Evolutionary conservation across 2,888 invertebrate species (phyloP), one percentile per base, ranked within the genome.

Genomic region (Sarcophaga subvicina): DNA sequence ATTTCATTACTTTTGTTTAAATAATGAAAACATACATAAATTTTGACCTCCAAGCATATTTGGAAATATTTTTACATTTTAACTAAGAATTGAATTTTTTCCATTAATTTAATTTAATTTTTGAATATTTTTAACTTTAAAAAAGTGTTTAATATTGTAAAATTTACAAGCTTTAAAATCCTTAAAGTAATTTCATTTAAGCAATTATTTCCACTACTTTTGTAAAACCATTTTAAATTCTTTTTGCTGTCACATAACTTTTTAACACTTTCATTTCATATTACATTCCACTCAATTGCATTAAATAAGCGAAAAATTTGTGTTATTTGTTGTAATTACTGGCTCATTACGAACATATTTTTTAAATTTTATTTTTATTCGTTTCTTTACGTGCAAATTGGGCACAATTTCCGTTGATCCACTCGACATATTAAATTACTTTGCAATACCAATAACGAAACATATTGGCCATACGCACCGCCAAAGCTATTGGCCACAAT

Each of bases 271-370:
- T n/a, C 20, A n/a, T 22, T 62, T 20, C 22, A 62, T n/a, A 17
- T 62, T 62, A 11, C 20, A n/a, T 22, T 62, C 22, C 22, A 22
- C 10, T 20, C 10, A 62, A 62, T 17, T 11, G n/a, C 17, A 62
- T 22, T 62, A 20, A 62, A 62, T 62, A 22, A 4, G 17, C 54
- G 2, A 54, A 54, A 54, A 54, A 17, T 11, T 62, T 6, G 2
- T 66, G 37, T 66, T 2, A 73, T 62, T 62, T 45, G 8, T 47
- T 73, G 73, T 20, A 75, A 75, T 63, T 75, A 64, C 25, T 63
- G 47, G 75, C 63, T 75, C 63, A 75, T 75, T 75, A 75, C 63
- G 49, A 4, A 14, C 17, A 14, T 10, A 54, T 4, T 1, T 64
- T 64, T 5, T 22, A 1, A 4, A 4, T 25, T 75, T 49, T 49